Conservation (phyloP, 2,113 vertebrate species). For the Eleginops maclovinus region DNA sequence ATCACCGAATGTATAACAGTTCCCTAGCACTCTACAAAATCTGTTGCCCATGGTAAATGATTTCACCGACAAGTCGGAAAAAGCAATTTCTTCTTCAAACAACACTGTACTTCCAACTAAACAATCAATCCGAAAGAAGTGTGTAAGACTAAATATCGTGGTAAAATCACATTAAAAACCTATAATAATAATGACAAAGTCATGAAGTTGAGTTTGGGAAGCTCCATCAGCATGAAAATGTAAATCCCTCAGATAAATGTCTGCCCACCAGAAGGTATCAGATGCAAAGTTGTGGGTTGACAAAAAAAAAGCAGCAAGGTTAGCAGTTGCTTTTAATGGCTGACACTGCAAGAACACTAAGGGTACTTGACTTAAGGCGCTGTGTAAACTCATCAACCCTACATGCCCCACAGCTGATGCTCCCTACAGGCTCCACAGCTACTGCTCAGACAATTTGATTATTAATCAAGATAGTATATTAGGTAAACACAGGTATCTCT, state of each 20-base stretch:
- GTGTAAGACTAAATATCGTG: neutral
- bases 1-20: neutral
- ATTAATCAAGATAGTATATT: neutral
- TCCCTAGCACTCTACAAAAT: no score
- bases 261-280: slow-evolving; percentile 12
- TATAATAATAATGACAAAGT: neutral
- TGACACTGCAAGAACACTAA: slow-evolving; percentile 16
- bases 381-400: slow-evolving; percentile 11
- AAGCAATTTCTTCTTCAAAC: no score
- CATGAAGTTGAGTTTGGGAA: neutral
- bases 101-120: neutral
- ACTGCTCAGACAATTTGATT: neutral
- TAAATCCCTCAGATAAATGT: slow-evolving; percentile 28
- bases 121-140: neutral
- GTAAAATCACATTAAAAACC: neutral
- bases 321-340: slow-evolving; percentile 18
- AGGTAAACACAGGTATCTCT: neutral
- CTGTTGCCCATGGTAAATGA: no score
- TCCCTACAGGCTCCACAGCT: neutral
- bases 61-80: no score
- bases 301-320: slow-evolving; percentile 29
- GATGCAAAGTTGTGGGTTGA: slow-evolving; percentile 16
- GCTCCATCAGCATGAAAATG: slow-evolving; percentile 11
- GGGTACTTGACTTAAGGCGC: neutral
- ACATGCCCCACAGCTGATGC: neutral